phyloP scores from a whole-genome alignment of 1,140 invertebrate genomes.

The Dinothrombium tinctorium region DNA sequence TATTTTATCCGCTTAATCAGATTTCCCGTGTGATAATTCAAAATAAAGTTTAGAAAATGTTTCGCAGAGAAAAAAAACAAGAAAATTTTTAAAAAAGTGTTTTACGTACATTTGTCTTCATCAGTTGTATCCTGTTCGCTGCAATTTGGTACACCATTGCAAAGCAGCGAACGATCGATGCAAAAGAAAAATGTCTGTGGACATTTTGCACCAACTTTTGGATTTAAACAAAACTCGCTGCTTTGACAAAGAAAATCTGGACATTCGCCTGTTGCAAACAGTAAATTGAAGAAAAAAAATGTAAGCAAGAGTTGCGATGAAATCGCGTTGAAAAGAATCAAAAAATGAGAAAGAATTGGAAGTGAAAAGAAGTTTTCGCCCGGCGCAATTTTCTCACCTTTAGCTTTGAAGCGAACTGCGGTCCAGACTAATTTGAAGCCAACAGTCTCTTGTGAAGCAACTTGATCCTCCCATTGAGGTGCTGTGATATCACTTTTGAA shows the following conservation, averaged over 20 bases:
- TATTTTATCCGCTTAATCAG: no score
- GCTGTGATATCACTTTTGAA: slow-evolving; percentile 10
- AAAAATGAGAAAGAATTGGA: slow-evolving; percentile 16
- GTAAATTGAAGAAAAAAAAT: no score
- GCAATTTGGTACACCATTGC: slow-evolving; percentile 21
- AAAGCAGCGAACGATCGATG: slow-evolving; percentile 19
- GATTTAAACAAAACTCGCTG: slow-evolving; percentile 17
- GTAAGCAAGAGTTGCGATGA: no score
- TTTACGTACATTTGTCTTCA: slow-evolving; percentile 21
- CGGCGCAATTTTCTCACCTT: slow-evolving; percentile 14
- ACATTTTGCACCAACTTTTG: slow-evolving; percentile 13
- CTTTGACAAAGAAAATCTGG: slow-evolving; percentile 3
- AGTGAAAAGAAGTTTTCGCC: slow-evolving; percentile 1
- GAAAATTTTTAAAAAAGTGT: no score
- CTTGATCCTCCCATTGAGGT: slow-evolving; percentile 5
- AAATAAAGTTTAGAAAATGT: no score
- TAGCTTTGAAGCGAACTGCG: slow-evolving; percentile 17
- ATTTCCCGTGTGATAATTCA: no score
- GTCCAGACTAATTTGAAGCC: slow-evolving; percentile 21
- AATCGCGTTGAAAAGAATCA: no score
- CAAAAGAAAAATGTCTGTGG: slow-evolving; percentile 18
- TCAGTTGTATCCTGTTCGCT: slow-evolving; percentile 20
- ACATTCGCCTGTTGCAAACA: slow-evolving; percentile 14
- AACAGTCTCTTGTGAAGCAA: slow-evolving; percentile 8
- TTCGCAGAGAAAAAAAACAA: no score